Percentiles rank a stretch among this genome's conserved stretches.
Conservation (phyloP, 2,113 vertebrate genomes). For the Triplophysa rosa region DNA sequence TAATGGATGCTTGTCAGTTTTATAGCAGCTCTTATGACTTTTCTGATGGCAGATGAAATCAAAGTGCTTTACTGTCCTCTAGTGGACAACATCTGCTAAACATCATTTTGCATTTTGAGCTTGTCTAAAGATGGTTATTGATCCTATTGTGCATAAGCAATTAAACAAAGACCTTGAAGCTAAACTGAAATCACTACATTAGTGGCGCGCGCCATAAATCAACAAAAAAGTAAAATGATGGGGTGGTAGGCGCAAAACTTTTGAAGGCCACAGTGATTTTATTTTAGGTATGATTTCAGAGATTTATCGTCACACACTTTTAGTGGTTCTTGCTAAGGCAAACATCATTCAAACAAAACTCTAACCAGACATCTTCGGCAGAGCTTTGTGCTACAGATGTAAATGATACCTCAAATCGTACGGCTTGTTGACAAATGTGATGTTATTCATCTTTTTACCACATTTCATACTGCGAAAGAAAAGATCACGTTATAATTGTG, state of each 20-base stretch:
- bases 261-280: too few relatives aligned
- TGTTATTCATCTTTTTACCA: too few relatives aligned
- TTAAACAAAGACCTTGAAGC: not conserved
- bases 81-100: constrained; percentile 53
- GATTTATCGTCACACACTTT: not conserved
- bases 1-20: constrained; percentile 85
- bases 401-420: too few relatives aligned
- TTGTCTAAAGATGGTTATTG: not conserved
- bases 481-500: not conserved
- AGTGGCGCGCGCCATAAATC: not conserved
- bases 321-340: not conserved
- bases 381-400: too few relatives aligned
- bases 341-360: not conserved
- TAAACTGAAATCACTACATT: not conserved
- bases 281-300: too few relatives aligned
- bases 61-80: constrained; percentile 70
- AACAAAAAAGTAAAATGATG: too few relatives aligned
- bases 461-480: too few relatives aligned
- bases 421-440: too few relatives aligned
- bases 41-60: constrained; percentile 43
- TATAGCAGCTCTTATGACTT: constrained; percentile 75
- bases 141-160: not conserved
- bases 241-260: too few relatives aligned
- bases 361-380: not conserved
- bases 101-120: not conserved